Evolutionary conservation across 2,797 vertebrate species (phyloP).

Genomic region (Hydrophis major): DNA sequence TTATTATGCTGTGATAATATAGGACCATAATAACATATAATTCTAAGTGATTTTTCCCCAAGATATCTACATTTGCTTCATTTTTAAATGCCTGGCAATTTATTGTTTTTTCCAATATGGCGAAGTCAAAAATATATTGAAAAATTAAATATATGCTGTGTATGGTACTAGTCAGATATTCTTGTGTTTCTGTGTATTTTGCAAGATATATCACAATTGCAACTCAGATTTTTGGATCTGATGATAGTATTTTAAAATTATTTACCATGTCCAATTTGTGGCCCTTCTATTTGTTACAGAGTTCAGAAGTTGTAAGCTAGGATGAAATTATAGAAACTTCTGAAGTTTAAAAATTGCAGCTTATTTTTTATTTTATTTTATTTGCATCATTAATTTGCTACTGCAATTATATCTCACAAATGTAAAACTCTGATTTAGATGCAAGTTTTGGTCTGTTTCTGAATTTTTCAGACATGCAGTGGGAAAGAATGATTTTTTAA

Average conservation of each 20-base stretch:
- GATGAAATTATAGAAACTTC: not conserved
- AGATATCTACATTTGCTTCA: not conserved
- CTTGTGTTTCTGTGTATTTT: not conserved
- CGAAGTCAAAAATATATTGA: not conserved
- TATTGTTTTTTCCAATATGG: not conserved
- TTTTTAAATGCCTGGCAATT: not conserved
- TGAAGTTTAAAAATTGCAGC: not conserved
- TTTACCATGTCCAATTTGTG: constrained; percentile 2
- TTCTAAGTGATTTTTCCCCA: not conserved
- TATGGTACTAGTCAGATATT: not conserved
- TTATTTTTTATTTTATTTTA: not conserved
- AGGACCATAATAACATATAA: not conserved
- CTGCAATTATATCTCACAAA: not conserved
- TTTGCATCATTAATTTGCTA: not conserved
- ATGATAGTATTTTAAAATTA: not conserved
- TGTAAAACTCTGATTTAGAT: not conserved
- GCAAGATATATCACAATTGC: not conserved
- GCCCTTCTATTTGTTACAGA: not conserved
- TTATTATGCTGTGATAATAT: not conserved
- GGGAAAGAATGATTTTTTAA: not conserved
- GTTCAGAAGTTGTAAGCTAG: not conserved
- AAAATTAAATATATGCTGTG: not conserved
- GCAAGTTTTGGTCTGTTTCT: not conserved
- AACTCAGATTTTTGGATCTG: not conserved
- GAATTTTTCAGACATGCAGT: not conserved